A percentile compares a stretch with the other conserved stretches of the same genome.
Evolutionary conservation across 92 coral and sea anemone genomes (phyloP).

Genomic region (Pocillopora meandrina): DNA sequence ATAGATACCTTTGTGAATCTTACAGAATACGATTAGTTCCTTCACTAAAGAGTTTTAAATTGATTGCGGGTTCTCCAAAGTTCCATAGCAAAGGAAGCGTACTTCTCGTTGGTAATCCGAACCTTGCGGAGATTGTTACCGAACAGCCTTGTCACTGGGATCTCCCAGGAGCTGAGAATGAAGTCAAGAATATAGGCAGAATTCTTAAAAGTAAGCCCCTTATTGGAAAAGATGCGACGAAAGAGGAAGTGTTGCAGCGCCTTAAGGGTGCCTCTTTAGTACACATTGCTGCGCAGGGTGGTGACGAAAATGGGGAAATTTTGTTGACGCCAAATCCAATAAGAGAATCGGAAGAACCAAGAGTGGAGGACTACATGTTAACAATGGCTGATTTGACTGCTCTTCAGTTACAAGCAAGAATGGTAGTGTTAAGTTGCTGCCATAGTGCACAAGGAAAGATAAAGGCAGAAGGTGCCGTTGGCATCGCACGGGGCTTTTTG

Average conservation of each 20-base stretch:
- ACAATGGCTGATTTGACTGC: not conserved
- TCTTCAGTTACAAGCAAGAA: not conserved
- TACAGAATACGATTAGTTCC: not conserved
- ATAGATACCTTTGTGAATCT: constrained; percentile 2
- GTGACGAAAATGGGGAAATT: not conserved
- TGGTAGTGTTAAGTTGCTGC: constrained; percentile 1
- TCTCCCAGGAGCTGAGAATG: not conserved
- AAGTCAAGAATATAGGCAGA: not conserved
- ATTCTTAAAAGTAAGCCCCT: constrained; percentile 1
- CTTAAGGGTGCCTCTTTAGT: not conserved
- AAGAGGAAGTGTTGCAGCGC: constrained; percentile 1
- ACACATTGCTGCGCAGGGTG: constrained; percentile 3
- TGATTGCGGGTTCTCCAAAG: not conserved
- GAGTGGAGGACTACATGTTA: not conserved
- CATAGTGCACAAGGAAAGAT: constrained; percentile 5
- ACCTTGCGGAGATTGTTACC: not conserved
- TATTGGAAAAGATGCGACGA: not conserved
- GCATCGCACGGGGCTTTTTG: not conserved
- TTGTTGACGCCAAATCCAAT: not conserved
- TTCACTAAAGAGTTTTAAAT: not conserved
- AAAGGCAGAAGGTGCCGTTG: constrained; percentile 4
- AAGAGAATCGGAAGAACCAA: not conserved
- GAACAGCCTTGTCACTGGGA: not conserved
- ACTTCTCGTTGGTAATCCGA: not conserved
- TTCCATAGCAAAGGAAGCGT: not conserved